Conservation (phyloP, 2,797 vertebrate species). For the Zenarchopterus dispar region DNA sequence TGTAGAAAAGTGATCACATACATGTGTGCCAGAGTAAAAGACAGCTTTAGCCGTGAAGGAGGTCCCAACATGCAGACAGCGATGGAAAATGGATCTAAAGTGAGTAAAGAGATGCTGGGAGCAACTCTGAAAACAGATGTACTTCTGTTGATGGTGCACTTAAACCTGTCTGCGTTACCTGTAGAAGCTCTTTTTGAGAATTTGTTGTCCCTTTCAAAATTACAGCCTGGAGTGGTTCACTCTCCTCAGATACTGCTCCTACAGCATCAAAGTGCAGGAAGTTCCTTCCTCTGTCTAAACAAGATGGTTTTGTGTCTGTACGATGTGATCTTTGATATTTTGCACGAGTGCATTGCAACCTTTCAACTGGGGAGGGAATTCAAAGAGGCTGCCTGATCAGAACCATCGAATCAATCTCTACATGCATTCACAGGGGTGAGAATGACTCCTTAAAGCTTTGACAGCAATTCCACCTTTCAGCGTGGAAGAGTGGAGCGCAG, state of each 20-base stretch:
- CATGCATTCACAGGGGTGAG: conserved; percentile 34
- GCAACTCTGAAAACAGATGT: conserved; percentile 36
- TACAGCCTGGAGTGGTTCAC: conserved; percentile 45
- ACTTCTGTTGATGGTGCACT: conserved; percentile 59
- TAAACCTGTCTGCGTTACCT: conserved; percentile 37
- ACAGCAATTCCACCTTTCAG: conserved; percentile 42
- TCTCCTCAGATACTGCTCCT: conserved; percentile 13
- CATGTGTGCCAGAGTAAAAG: conserved; percentile 8
- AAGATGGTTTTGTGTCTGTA: conserved; percentile 10
- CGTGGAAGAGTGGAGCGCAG: conserved; percentile 25
- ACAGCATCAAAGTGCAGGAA: conserved; percentile 24
- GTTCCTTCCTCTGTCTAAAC: conserved; percentile 4
- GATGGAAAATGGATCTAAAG: conserved; percentile 40
- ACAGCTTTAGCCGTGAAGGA: conserved; percentile 23
- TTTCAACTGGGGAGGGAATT: conserved; percentile 12
- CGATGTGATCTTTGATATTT: conserved; percentile 12
- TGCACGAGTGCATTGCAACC: conserved; percentile 12
- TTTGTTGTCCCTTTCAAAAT: conserved; percentile 36
- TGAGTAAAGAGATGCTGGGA: conserved; percentile 30
- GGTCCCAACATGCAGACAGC: conserved; percentile 6
- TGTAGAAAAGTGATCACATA: conserved; percentile 6
- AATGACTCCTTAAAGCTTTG: conserved; percentile 27
- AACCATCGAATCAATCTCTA: conserved; percentile 15
- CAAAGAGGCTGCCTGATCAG: conserved; percentile 13
- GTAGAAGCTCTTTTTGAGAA: conserved; percentile 16